Conservation (phyloP, 1,140 invertebrate species). For the Samia ricini region DNA sequence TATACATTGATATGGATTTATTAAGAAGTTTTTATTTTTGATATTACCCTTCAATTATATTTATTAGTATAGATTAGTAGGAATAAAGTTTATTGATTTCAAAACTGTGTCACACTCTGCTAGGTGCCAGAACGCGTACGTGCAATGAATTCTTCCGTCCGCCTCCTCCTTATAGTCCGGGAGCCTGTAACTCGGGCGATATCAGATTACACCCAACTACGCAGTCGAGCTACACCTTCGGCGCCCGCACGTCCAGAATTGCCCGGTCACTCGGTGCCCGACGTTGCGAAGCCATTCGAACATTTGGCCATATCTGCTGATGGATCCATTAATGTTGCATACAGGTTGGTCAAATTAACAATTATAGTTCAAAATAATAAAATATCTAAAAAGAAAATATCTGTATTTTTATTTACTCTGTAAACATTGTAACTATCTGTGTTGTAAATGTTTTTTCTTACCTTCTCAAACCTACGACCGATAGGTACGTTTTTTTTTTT, state of each 20-base stretch:
- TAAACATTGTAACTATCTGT: too few relatives aligned
- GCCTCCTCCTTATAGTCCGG: constrained; percentile 95
- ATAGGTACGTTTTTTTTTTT: too few relatives aligned
- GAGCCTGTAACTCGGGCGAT: constrained; percentile 97
- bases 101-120: neutral
- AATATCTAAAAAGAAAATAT: too few relatives aligned
- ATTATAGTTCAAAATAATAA: neutral
- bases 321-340: constrained; percentile 89
- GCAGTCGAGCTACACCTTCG: constrained; percentile 84
- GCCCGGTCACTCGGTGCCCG: constrained; percentile 49
- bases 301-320: constrained; percentile 88
- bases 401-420: too few relatives aligned
- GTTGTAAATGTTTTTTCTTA: neutral
- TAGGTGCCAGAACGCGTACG: constrained; percentile 90
- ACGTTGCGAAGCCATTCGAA: constrained; percentile 84
- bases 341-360: constrained; percentile 77
- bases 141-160: constrained; percentile 95
- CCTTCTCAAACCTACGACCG: too few relatives aligned
- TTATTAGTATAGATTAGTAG: too few relatives aligned
- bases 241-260: constrained; percentile 53
- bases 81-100: neutral
- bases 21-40: too few relatives aligned
- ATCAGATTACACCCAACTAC: constrained; percentile 95
- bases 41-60: too few relatives aligned
- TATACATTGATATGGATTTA: too few relatives aligned